Evolutionary conservation across 2,888 invertebrate species (phyloP).

Genomic region (Troides helena): DNA sequence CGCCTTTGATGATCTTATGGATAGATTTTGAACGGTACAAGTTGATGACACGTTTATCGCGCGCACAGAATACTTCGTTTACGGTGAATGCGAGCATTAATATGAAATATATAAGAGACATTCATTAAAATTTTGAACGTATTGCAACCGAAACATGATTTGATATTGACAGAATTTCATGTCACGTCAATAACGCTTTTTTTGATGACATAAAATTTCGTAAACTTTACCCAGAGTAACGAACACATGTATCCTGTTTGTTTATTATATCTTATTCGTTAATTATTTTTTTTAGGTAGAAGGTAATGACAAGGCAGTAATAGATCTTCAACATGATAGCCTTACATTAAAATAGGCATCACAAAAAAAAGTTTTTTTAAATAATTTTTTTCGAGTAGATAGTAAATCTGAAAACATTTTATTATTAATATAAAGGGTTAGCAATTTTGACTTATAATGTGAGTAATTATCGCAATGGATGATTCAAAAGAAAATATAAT

Average conservation of each 20-base stretch:
- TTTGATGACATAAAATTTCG: background rate
- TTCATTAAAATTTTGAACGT: constrained; percentile 43
- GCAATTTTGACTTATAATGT: background rate
- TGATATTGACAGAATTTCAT: constrained; percentile 19
- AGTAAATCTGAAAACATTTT: too few relatives aligned
- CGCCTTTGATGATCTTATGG: constrained; percentile 48
- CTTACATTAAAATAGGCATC: too few relatives aligned
- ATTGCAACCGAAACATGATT: constrained; percentile 15
- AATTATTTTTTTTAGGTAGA: too few relatives aligned
- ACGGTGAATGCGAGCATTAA: constrained; percentile 22
- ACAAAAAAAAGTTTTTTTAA: too few relatives aligned
- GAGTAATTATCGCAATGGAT: constrained; percentile 4
- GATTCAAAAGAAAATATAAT: constrained; percentile 28
- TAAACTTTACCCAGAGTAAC: too few relatives aligned
- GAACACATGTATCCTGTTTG: too few relatives aligned
- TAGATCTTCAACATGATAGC: too few relatives aligned
- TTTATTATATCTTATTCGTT: too few relatives aligned
- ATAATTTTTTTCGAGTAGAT: too few relatives aligned
- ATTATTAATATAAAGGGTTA: too few relatives aligned
- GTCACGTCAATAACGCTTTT: background rate
- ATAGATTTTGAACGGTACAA: constrained; percentile 39
- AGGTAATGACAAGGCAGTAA: too few relatives aligned
- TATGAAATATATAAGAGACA: constrained; percentile 31
- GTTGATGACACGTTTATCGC: constrained; percentile 52
- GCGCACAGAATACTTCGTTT: constrained; percentile 31